Percentiles rank a stretch among this genome's conserved stretches.
Conservation (phyloP, 1,140 invertebrate species). For the Solenopsis fugax region DNA sequence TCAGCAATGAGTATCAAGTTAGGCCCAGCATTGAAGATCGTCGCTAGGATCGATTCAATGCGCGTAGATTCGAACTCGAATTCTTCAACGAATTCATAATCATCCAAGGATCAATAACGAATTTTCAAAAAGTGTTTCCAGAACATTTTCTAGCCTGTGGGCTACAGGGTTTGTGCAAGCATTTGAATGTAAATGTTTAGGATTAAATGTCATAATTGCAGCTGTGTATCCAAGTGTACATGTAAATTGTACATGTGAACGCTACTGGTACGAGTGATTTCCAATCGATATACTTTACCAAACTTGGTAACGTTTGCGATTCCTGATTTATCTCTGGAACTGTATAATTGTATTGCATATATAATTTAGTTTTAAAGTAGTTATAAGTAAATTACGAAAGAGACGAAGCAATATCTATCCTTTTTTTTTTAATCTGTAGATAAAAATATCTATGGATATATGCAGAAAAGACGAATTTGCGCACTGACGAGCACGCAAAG, state of each 20-base stretch:
- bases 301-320: not conserved
- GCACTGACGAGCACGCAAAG: too few relatives aligned
- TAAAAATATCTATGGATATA: not conserved
- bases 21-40: slow-evolving; percentile 97
- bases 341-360: slow-evolving; percentile 4
- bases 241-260: too few relatives aligned
- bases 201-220: slow-evolving; percentile 32
- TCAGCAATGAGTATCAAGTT: slow-evolving; percentile 98
- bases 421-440: slow-evolving; percentile 9
- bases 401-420: not conserved
- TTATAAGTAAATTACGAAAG: not conserved
- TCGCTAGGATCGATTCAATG: slow-evolving; percentile 94
- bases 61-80: slow-evolving; percentile 87
- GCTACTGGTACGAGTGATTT: not conserved
- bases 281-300: not conserved
- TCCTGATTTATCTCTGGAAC: slow-evolving; percentile 1
- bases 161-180: slow-evolving; percentile 82
- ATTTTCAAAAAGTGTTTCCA: slow-evolving; percentile 26
- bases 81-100: slow-evolving; percentile 81
- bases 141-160: slow-evolving; percentile 65
- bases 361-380: slow-evolving; percentile 30
- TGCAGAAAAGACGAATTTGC: too few relatives aligned
- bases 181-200: slow-evolving; percentile 55
- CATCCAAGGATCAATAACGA: slow-evolving; percentile 18
- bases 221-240: not conserved